Base-by-base conservation (phyloP, 2,797 vertebrate genomes). In the Tenualosa ilisha region DNA sequence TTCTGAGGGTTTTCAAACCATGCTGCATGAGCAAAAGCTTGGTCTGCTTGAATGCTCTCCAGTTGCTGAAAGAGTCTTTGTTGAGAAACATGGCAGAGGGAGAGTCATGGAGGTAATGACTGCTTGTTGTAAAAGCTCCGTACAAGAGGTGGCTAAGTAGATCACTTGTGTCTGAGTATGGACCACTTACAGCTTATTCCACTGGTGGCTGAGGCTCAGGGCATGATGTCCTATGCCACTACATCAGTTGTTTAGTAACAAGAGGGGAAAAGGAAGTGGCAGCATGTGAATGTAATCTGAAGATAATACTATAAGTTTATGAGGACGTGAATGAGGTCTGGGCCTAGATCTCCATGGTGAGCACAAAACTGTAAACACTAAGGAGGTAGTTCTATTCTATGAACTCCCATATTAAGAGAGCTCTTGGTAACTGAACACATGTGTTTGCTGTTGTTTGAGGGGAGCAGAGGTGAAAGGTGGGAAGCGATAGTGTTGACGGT, bases 21-120 rank as follows among this genome's bases (percentile, higher is more conserved):
- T 43, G 17, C 40, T 40, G 72, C 72, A 20, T 46, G 72, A 79
- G 46, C 72, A 79, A 79, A 79, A 43, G 72, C 17, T 46, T 43
- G 72, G 40, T 79, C 72, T 46, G 72, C 37, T 22, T 7, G 15
- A 79, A 79, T 9, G 26, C 43, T 43, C 72, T 79, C 37, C 37
- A 46, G 72, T 79, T 46, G 72, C 37, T 79, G 6, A 79, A 79
- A 79, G 72, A 79, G 37, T 17, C 40, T 46, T 72, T 79, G 72
- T 79, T 17, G 37, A 46, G 72, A 79, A 43, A 46, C 17, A 46
- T 37, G 2, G 65, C 37, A 6, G 72, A 79, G 17, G 72, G 72
- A 43, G 40, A 79, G 37, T 46, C 20, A 22, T 79, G 37, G 72
- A 46, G 17, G 26, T 46, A 22, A 22, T 79, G 72, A 79, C 20